A percentile compares a stretch with the other conserved stretches of the same genome.
phyloP scores from a whole-genome alignment of 1,140 invertebrate genomes.

The Metaphire vulgaris region DNA sequence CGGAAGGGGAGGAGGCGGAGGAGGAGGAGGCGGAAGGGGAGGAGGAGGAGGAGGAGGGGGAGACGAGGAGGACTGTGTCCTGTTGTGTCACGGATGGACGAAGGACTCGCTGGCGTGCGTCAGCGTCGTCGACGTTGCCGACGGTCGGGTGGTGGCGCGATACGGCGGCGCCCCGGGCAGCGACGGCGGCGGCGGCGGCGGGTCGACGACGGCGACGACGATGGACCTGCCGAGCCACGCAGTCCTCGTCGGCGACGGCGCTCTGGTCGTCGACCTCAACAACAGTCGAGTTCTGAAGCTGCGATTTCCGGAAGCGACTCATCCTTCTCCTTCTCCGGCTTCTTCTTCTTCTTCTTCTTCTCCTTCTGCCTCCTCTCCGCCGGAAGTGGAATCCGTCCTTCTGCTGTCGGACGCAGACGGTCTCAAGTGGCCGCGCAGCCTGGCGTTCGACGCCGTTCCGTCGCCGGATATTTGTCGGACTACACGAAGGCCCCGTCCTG shows the following conservation, averaged over 20 bases:
- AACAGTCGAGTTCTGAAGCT: not conserved
- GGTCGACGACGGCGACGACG: no score
- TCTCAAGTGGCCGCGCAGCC: not conserved
- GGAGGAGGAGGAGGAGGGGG: not conserved
- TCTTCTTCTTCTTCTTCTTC: no score
- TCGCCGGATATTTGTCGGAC: not conserved
- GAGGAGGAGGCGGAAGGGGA: not conserved
- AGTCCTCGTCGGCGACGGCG: not conserved
- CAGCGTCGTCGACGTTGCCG: not conserved
- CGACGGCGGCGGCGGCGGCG: no score
- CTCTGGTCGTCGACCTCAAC: not conserved
- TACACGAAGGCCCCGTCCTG: not conserved
- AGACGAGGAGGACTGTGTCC: not conserved
- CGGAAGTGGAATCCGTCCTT: no score
- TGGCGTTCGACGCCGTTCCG: not conserved
- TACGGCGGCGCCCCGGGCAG: not conserved
- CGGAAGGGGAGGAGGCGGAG: not conserved
- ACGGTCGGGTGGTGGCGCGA: not conserved
- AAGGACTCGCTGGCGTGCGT: not conserved
- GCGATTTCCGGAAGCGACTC: not conserved
- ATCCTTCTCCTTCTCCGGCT: no score
- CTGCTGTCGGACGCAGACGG: not conserved
- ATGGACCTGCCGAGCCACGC: not conserved
- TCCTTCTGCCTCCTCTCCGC: no score
- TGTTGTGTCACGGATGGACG: not conserved